A percentile compares a stretch with the other conserved stretches of the same genome.
Conservation (phyloP, 2,797 vertebrate species). For the Anolis apletophallus region DNA sequence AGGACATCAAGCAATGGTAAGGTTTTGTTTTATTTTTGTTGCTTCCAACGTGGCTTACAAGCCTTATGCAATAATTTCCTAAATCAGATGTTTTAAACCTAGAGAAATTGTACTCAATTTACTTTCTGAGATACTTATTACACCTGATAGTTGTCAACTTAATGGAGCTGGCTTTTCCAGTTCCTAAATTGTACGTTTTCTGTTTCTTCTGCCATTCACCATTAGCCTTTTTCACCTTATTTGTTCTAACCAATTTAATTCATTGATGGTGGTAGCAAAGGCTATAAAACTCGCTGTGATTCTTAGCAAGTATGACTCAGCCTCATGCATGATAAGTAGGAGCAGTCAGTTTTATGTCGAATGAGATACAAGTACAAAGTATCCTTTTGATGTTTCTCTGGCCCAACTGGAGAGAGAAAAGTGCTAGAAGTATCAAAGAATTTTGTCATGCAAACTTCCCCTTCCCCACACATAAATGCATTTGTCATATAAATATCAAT, state of each 20-base stretch:
- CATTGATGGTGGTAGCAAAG: constrained; percentile 73
- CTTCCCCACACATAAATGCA: constrained; percentile 20
- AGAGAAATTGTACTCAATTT: constrained; percentile 42
- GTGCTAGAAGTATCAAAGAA: constrained; percentile 25
- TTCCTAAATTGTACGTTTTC: constrained; percentile 60
- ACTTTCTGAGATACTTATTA: constrained; percentile 53
- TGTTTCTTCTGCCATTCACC: constrained; percentile 69
- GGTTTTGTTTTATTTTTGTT: no score
- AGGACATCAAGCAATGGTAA: no score
- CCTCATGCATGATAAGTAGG: constrained; percentile 57
- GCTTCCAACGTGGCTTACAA: no score
- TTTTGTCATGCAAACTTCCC: neutral
- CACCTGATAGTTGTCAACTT: constrained; percentile 50
- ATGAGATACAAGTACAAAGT: constrained; percentile 41
- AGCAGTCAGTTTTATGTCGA: constrained; percentile 24
- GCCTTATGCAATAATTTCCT: neutral
- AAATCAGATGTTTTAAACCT: constrained; percentile 39
- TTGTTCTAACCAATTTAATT: constrained; percentile 80
- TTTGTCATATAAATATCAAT: neutral
- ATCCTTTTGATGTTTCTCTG: constrained; percentile 45
- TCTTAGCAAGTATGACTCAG: constrained; percentile 64
- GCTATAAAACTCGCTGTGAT: constrained; percentile 64
- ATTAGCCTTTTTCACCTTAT: constrained; percentile 76
- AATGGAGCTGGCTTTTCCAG: constrained; percentile 51
- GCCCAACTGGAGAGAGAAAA: constrained; percentile 23